These are phyloP conservation scores for Gephyroberyx darwinii DNA, from an alignment of 2,797 vertebrate genomes.

Conservation along the genomic window DNA sequence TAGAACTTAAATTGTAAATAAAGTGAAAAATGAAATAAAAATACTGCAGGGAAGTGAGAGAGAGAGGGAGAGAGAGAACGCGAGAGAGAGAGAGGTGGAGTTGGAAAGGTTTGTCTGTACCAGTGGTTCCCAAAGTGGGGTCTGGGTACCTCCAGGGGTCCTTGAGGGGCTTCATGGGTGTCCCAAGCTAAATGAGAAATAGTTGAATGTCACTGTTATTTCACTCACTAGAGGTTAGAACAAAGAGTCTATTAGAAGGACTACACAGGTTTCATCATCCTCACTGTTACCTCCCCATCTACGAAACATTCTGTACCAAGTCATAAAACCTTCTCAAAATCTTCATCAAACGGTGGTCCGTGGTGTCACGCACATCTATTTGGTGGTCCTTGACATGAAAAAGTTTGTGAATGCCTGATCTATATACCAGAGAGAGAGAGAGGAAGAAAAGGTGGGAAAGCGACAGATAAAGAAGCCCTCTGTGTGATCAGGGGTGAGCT, in stretches of 20 bases:
- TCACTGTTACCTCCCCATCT: not conserved
- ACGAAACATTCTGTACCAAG: not conserved
- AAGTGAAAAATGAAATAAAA: not conserved
- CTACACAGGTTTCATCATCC: not conserved
- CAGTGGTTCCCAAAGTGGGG: too few relatives aligned
- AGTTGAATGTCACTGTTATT: too few relatives aligned
- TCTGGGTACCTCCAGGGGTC: too few relatives aligned
- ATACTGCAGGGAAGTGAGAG: not conserved
- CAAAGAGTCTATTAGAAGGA: too few relatives aligned
- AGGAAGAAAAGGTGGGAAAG: constrained; percentile 59
- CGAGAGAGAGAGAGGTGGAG: not conserved
- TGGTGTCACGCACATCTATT: constrained; percentile 26
- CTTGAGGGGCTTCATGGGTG: too few relatives aligned
- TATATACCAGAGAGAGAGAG: constrained; percentile 44
- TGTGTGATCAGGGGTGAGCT: constrained; percentile 80
- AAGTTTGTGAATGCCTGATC: constrained; percentile 71
- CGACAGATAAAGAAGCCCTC: constrained; percentile 72
- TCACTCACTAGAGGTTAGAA: too few relatives aligned
- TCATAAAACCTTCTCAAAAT: too few relatives aligned
- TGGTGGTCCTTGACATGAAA: constrained; percentile 60
- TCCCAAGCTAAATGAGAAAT: too few relatives aligned
- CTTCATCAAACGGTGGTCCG: constrained; percentile 6
- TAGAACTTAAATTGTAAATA: not conserved
- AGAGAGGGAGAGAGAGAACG: not conserved
- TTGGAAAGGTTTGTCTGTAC: not conserved